These are phyloP conservation scores for Scolanthus callimorphus DNA, from an alignment of 92 coral and sea anemone genomes.

Conservation along the genomic window DNA sequence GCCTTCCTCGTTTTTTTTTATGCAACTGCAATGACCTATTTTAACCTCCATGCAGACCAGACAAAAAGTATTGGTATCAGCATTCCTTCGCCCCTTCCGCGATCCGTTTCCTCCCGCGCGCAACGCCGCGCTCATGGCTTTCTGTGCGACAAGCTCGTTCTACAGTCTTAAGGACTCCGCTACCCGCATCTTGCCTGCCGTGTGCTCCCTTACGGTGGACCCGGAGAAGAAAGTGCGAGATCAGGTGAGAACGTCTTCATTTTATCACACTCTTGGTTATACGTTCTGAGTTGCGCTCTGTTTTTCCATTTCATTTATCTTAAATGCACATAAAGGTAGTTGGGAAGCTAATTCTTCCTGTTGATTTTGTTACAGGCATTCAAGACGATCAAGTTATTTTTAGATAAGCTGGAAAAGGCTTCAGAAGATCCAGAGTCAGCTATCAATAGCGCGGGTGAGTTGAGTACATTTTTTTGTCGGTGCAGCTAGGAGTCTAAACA, in stretches of 20 bases:
- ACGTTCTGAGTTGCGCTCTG: neutral
- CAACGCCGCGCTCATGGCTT: conserved; percentile 89
- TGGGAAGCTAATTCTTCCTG: too few relatives aligned
- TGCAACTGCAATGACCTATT: too few relatives aligned
- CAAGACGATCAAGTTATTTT: conserved; percentile 74
- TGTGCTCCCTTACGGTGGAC: conserved; percentile 87
- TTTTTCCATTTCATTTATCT: too few relatives aligned
- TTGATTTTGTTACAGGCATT: conserved; percentile 53
- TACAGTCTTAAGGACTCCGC: conserved; percentile 77
- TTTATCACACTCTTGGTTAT: neutral
- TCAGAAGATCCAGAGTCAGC: conserved; percentile 80
- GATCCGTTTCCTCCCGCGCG: conserved; percentile 99
- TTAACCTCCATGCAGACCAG: conserved; percentile 74
- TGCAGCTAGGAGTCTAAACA: too few relatives aligned
- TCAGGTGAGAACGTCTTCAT: conserved; percentile 59
- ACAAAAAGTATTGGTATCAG: conserved; percentile 89
- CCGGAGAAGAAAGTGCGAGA: conserved; percentile 90
- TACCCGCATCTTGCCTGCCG: conserved; percentile 75
- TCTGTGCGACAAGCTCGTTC: conserved; percentile 71
- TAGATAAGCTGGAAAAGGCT: conserved; percentile 78
- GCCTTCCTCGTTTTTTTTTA: too few relatives aligned
- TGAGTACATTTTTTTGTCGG: too few relatives aligned
- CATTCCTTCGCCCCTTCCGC: conserved; percentile 90
- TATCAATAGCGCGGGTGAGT: conserved; percentile 55
- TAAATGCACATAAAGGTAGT: too few relatives aligned